A percentile compares a stretch with the other conserved stretches of the same genome.
These are phyloP conservation scores for Platygyra sinensis DNA, from an alignment of 64 coral and sea anemone species.

Conservation along the genomic window DNA sequence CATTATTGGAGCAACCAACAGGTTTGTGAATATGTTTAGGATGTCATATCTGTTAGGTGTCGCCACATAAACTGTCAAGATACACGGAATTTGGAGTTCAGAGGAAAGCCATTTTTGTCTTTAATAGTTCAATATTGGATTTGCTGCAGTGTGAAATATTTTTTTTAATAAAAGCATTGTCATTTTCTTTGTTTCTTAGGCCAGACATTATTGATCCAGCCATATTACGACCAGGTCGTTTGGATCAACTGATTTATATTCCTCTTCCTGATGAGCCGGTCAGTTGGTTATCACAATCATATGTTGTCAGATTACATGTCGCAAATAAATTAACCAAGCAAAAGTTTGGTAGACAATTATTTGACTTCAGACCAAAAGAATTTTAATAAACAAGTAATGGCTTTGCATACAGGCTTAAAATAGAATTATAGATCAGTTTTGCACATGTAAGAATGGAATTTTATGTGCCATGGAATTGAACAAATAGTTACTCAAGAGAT, in stretches of 20 bases:
- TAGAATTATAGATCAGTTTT: too few relatives aligned
- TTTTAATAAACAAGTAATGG: too few relatives aligned
- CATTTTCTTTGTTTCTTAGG: conserved; percentile 32
- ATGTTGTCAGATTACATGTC: background rate
- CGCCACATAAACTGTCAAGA: too few relatives aligned
- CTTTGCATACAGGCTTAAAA: too few relatives aligned
- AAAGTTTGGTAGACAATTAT: too few relatives aligned
- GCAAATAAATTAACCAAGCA: too few relatives aligned
- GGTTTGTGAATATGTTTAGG: conserved; percentile 23
- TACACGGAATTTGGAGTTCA: background rate
- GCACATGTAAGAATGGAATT: too few relatives aligned
- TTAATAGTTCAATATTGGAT: background rate
- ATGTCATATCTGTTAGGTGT: too few relatives aligned
- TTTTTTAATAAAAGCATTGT: background rate
- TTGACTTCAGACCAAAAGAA: too few relatives aligned
- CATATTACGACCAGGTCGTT: conserved; percentile 93
- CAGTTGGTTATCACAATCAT: conserved; percentile 9
- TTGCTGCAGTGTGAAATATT: background rate
- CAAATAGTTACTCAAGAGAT: too few relatives aligned
- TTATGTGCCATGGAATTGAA: too few relatives aligned
- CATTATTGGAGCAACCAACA: conserved; percentile 99
- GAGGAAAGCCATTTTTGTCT: background rate
- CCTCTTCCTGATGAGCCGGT: conserved; percentile 97
- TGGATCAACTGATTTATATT: conserved; percentile 99
- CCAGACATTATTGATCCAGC: conserved; percentile 99